Percentiles rank a stretch among this genome's conserved stretches.
Evolutionary conservation across 1,140 invertebrate species (phyloP).

Genomic region (Hetaerina americana): DNA sequence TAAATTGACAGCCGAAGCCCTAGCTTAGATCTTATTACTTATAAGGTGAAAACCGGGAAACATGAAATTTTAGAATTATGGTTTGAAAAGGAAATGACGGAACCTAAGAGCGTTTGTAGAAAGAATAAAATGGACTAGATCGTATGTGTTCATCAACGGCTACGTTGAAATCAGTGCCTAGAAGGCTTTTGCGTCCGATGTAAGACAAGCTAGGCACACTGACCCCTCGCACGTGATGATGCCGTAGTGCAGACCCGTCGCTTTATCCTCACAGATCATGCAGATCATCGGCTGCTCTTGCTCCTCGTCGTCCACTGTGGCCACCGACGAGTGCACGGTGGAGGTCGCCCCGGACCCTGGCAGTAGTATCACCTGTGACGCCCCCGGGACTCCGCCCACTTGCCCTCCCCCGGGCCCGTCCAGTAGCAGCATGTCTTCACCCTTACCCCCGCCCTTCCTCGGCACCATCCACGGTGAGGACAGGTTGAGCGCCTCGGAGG

Average conservation of each 20-base stretch:
- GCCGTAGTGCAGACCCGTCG: slow-evolving; percentile 93
- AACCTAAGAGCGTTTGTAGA: no score
- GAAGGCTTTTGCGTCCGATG: no score
- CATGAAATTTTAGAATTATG: no score
- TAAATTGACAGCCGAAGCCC: no score
- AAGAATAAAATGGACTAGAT: no score
- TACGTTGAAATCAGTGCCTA: no score
- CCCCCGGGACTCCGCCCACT: slow-evolving; percentile 33
- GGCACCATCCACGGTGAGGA: slow-evolving; percentile 22
- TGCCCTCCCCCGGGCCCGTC: slow-evolving; percentile 32
- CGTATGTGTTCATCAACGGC: no score
- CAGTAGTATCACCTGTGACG: not conserved
- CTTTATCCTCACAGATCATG: slow-evolving; percentile 96
- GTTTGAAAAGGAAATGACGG: no score
- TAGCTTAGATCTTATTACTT: no score
- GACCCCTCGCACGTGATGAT: slow-evolving; percentile 95
- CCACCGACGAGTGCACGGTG: not conserved
- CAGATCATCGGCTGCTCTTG: slow-evolving; percentile 92
- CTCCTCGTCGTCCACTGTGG: slow-evolving; percentile 40
- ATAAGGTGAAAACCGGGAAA: no score
- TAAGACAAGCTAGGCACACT: no score
- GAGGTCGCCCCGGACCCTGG: not conserved
- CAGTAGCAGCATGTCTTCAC: no score
- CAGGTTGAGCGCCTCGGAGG: slow-evolving; percentile 36
- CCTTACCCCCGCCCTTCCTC: slow-evolving; percentile 28